phyloP scores from a whole-genome alignment of 2,113 vertebrate species.

The Mormyrus iriodes region DNA sequence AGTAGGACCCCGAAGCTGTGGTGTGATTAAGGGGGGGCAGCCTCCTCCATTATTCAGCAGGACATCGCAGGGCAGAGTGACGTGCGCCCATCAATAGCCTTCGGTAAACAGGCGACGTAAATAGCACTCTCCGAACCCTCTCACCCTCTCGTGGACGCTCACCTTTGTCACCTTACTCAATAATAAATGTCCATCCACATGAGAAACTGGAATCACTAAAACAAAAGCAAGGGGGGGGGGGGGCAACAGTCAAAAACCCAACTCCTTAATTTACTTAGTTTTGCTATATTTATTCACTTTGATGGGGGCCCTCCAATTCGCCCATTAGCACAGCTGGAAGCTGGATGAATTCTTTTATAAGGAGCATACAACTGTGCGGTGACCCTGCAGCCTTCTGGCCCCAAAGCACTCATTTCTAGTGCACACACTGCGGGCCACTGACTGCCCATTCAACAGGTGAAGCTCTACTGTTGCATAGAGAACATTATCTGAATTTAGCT shows the following conservation, averaged over 20 bases:
- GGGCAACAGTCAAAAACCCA: not conserved
- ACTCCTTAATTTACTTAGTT: not conserved
- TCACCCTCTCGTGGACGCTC: not conserved
- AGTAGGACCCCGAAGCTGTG: too few relatives aligned
- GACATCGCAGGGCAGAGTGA: not conserved
- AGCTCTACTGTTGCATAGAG: not conserved
- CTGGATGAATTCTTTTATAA: not conserved
- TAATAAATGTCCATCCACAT: not conserved
- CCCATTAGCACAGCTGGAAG: not conserved
- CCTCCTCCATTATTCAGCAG: conserved; percentile 8
- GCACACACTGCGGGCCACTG: not conserved
- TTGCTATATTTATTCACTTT: not conserved
- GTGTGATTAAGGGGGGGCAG: not conserved
- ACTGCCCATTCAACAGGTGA: not conserved
- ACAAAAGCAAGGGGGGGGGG: too few relatives aligned
- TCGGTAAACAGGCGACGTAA: not conserved
- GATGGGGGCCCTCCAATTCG: too few relatives aligned
- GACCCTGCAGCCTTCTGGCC: not conserved
- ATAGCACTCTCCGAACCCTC: not conserved
- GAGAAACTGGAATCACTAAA: not conserved
- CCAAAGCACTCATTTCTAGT: not conserved
- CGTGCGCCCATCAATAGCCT: not conserved
- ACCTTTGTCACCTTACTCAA: not conserved
- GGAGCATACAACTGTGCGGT: not conserved
- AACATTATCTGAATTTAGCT: not conserved